phyloP scores from a whole-genome alignment of 2,113 vertebrate genomes.

The Cyprinus carpio region DNA sequence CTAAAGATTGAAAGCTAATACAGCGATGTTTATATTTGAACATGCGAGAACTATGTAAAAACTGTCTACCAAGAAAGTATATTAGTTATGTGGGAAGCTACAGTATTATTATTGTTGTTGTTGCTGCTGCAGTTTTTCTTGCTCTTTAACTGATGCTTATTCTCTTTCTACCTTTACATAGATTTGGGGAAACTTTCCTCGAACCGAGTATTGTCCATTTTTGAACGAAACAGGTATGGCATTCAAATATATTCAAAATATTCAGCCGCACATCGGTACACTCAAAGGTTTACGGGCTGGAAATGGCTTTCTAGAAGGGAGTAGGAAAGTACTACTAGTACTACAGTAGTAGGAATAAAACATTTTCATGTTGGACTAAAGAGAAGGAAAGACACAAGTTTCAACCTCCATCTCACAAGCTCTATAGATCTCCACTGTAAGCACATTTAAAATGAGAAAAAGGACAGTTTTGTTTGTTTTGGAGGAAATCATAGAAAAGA shows the following conservation, averaged over 20 bases:
- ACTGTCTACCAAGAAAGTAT: neutral
- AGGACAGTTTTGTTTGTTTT: no score
- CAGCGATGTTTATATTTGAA: neutral
- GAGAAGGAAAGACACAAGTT: no score
- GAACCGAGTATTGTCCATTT: constrained; percentile 65
- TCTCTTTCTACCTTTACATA: constrained; percentile 37
- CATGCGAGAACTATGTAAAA: neutral
- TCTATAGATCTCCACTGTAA: no score
- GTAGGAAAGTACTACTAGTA: no score
- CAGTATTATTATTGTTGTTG: neutral
- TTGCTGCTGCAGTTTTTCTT: neutral
- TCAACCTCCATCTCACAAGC: no score
- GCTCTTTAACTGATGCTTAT: neutral
- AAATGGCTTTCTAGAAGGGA: no score
- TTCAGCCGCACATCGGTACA: neutral
- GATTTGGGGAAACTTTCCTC: constrained; percentile 56
- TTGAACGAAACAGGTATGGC: constrained; percentile 63
- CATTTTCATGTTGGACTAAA: no score
- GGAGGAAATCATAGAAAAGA: no score
- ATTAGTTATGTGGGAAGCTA: no score
- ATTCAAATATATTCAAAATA: neutral
- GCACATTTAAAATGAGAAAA: no score
- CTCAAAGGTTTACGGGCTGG: neutral
- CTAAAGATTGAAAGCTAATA: neutral
- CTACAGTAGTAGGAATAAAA: no score